Evolutionary conservation across 1,140 invertebrate species (phyloP), one percentile per base, ranked within the genome.

Genomic region (Macrobrachium rosenbergii): DNA sequence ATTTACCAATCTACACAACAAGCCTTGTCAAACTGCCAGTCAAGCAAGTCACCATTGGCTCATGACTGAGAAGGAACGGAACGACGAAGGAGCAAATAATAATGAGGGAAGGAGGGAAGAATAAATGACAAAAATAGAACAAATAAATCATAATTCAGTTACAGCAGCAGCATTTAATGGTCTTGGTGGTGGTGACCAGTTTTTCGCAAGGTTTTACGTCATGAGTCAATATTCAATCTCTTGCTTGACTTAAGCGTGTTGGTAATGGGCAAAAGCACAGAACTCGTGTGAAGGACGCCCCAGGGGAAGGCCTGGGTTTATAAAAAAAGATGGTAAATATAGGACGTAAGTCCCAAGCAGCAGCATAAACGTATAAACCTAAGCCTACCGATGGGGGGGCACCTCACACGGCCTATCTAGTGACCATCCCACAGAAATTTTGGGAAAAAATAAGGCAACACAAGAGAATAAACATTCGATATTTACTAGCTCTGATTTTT

Each of bases 1-100:
- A 52, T 52, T 81, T 84, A 59, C 82, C 87, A 88, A 84, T 88
- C 82, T 88, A 84, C 87, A 88, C 87, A 88, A 88, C 87, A 88
- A 88, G 87, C 87, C 69, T 83, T 43, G 64, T 83, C 21, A 78
- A 77, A 59, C 67, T 77, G 60, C 60, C 59, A n/a, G 76, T 62
- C 83, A 67, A 67, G 79, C 63, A 63, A 67, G 63, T 67, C 16
- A n/a, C 75, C 60, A 78, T 58, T 58, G 83, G 19, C 69, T 64
- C 83, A 84, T 75, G 52, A 52, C 52, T 8, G n/a, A 60, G 45
- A 76, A 23, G 73, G 59, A 67, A 64, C 64, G 17, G 21, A 28
- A 67, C 43, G 45, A 63, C 23, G 52, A 43, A 16, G 19, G 19
- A 58, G 37, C 75, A 84, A 77, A 45, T 21, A 37, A 23, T 21